A percentile compares a stretch with the other conserved stretches of the same genome.
phyloP scores from a whole-genome alignment of 2,888 invertebrate genomes.

The Eupithecia tripunctaria region DNA sequence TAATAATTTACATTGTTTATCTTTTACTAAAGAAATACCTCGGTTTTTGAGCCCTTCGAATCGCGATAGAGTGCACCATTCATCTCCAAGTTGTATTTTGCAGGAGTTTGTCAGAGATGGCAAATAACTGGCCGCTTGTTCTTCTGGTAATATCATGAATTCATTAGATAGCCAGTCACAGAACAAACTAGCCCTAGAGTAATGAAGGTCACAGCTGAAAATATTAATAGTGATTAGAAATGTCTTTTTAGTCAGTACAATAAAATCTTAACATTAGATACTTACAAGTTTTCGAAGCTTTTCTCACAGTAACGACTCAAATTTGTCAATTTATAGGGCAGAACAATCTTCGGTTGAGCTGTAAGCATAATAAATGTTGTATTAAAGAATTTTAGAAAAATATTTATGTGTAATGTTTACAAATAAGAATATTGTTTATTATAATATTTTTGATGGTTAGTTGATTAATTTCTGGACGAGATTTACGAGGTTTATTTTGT shows the following conservation, averaged over 20 bases:
- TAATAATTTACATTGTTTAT: too few relatives aligned
- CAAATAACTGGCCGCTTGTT: slow-evolving; percentile 73
- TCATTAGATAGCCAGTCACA: slow-evolving; percentile 62
- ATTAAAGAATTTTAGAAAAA: background rate
- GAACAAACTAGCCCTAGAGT: slow-evolving; percentile 67
- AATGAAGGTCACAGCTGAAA: slow-evolving; percentile 63
- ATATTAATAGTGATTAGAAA: background rate
- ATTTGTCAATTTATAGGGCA: slow-evolving; percentile 59
- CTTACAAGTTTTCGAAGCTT: slow-evolving; percentile 65
- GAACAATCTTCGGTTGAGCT: slow-evolving; percentile 50
- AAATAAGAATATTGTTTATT: background rate
- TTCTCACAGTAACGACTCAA: slow-evolving; percentile 53
- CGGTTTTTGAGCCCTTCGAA: slow-evolving; percentile 44
- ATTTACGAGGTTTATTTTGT: background rate
- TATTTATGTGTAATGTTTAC: background rate
- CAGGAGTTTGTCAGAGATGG: slow-evolving; percentile 84
- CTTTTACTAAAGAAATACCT: slow-evolving; percentile 30
- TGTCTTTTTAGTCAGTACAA: background rate
- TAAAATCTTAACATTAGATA: slow-evolving; percentile 31
- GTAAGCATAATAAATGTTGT: slow-evolving; percentile 28
- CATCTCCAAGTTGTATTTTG: slow-evolving; percentile 61
- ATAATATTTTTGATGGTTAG: background rate
- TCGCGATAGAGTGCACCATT: slow-evolving; percentile 47
- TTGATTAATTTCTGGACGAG: background rate
- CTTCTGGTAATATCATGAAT: slow-evolving; percentile 65